phyloP scores from a whole-genome alignment of 2,113 vertebrate species.

The Lates calcarifer region DNA sequence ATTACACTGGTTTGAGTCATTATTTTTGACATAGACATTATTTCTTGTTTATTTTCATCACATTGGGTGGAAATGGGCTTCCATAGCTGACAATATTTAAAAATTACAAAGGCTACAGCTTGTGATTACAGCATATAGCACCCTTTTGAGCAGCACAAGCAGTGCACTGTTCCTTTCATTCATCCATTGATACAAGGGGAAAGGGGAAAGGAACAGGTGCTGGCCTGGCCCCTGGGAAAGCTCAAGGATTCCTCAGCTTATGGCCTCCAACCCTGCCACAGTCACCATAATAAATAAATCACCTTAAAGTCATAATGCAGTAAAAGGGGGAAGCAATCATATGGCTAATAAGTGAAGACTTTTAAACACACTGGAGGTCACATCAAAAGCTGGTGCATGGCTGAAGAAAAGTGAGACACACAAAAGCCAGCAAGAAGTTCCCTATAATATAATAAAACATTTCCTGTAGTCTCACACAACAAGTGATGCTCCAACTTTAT shows the following conservation, averaged over 20 bases:
- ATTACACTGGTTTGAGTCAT: no score
- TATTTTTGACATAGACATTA: no score
- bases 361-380: constrained; percentile 2
- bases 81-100: no score
- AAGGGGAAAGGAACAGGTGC: no score
- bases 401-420: neutral
- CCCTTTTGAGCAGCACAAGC: no score
- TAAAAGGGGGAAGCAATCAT: neutral
- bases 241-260: neutral
- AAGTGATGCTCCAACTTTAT: neutral
- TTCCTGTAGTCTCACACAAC: constrained; percentile 8
- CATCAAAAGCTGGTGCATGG: neutral
- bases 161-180: neutral
- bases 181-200: neutral
- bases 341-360: neutral
- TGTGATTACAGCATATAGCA: neutral
- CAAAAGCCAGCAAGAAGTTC: neutral
- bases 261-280: neutral
- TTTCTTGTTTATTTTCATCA: no score
- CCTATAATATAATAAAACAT: neutral
- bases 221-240: no score
- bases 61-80: no score
- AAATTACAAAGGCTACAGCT: neutral
- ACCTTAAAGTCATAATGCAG: neutral
- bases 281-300: neutral